Percentiles rank a stretch among this genome's conserved stretches.
phyloP scores from a whole-genome alignment of 2,888 invertebrate species.

The Mimas tiliae region DNA sequence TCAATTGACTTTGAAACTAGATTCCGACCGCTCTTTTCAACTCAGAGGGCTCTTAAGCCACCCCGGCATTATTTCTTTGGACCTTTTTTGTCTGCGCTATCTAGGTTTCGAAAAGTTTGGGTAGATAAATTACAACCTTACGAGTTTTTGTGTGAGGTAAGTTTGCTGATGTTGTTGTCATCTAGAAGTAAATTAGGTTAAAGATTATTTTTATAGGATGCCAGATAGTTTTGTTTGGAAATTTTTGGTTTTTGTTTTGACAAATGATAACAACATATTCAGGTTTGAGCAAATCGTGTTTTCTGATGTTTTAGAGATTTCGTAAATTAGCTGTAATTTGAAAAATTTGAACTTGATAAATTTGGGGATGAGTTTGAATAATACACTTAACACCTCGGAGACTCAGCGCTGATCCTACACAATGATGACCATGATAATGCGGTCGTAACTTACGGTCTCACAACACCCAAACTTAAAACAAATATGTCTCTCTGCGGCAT shows the following conservation, averaged over 20 bases:
- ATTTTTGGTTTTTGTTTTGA: neutral
- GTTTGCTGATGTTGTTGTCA: constrained; percentile 5
- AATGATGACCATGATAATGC: too few species aligned
- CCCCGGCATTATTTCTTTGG: constrained; percentile 42
- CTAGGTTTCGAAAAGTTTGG: constrained; percentile 21
- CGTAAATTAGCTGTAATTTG: too few species aligned
- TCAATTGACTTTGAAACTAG: constrained; percentile 62
- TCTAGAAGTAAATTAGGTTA: neutral
- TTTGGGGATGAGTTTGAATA: too few species aligned
- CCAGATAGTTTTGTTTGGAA: neutral
- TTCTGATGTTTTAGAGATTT: too few species aligned
- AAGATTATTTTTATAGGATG: neutral
- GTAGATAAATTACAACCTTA: constrained; percentile 18
- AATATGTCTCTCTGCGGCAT: too few species aligned
- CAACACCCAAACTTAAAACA: too few species aligned
- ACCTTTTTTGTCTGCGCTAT: constrained; percentile 31
- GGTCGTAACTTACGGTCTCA: too few species aligned
- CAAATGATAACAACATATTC: neutral
- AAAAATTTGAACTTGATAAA: too few species aligned
- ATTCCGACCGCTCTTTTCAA: constrained; percentile 48
- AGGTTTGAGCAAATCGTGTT: too few species aligned
- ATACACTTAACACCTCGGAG: too few species aligned
- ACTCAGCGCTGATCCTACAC: too few species aligned
- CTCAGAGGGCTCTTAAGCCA: constrained; percentile 42
- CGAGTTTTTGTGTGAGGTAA: constrained; percentile 5